Evolutionary conservation across 1,140 invertebrate species (phyloP).

Genomic region (Caerostris darwini): DNA sequence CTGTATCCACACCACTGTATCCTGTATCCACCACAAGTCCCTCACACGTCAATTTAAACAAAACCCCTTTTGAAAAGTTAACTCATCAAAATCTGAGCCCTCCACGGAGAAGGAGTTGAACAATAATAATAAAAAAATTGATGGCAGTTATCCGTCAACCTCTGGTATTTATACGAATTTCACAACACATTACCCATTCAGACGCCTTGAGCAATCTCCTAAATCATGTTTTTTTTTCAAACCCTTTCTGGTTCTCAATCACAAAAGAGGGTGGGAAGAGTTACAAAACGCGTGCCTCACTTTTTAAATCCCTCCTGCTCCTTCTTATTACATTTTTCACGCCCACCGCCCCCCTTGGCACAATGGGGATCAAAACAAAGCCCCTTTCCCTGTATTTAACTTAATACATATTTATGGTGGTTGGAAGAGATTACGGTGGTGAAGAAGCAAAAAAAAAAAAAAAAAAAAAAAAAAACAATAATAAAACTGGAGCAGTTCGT

Average conservation of each 20-base stretch:
- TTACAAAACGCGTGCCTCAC: neutral
- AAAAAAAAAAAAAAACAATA: slow-evolving; percentile 35
- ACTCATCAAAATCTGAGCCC: neutral
- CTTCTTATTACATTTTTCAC: slow-evolving; percentile 18
- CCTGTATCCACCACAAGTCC: no score
- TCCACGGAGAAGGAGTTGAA: neutral
- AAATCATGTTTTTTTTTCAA: neutral
- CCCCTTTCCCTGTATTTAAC: slow-evolving; percentile 62
- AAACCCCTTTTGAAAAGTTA: no score
- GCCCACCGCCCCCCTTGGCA: slow-evolving; percentile 11
- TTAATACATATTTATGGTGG: slow-evolving; percentile 77
- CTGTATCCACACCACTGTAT: no score
- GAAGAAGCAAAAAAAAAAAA: neutral
- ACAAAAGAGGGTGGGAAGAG: neutral
- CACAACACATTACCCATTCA: slow-evolving; percentile 47
- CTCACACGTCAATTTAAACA: no score
- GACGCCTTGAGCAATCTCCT: slow-evolving; percentile 1
- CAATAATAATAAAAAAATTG: neutral
- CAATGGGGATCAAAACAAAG: slow-evolving; percentile 39
- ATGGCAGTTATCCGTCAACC: neutral
- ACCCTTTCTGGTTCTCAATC: slow-evolving; percentile 1
- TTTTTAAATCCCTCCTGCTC: slow-evolving; percentile 22
- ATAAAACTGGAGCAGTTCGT: slow-evolving; percentile 54
- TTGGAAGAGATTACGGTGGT: neutral
- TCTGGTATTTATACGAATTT: slow-evolving; percentile 15